A percentile compares a stretch with the other conserved stretches of the same genome.
phyloP scores from a whole-genome alignment of 2,797 vertebrate species.

The Hybognathus amarus region DNA sequence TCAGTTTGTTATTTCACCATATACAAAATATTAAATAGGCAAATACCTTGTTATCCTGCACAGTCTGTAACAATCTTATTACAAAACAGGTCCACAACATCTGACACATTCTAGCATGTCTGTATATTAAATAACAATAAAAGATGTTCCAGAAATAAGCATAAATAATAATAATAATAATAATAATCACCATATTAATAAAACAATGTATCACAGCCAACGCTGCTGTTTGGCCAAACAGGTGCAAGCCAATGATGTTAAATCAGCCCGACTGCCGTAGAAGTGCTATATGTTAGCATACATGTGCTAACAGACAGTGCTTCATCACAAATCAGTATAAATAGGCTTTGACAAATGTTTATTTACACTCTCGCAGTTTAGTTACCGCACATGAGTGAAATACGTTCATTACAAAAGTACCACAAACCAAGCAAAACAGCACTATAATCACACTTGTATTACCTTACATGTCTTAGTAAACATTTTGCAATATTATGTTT shows the following conservation, averaged over 20 bases:
- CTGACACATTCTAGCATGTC: constrained; percentile 20
- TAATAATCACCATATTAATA: constrained; percentile 18
- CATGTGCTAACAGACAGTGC: constrained; percentile 19
- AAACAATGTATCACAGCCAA: constrained; percentile 26
- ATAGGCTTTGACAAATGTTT: constrained; percentile 7
- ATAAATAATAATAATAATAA: background rate
- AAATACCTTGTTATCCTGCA: constrained; percentile 28
- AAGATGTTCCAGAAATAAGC: constrained; percentile 3
- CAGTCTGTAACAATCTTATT: constrained; percentile 21
- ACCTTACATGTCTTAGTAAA: background rate
- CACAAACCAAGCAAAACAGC: constrained; percentile 30
- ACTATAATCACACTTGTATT: constrained; percentile 16
- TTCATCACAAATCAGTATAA: constrained; percentile 7
- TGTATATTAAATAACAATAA: constrained; percentile 25
- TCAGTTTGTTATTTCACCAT: constrained; percentile 37
- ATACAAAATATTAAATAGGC: constrained; percentile 30
- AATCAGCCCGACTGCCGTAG: background rate
- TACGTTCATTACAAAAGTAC: constrained; percentile 25
- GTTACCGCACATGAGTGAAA: constrained; percentile 10
- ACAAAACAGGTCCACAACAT: constrained; percentile 25
- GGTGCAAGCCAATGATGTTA: background rate
- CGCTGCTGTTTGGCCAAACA: constrained; percentile 9
- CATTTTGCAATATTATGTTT: background rate
- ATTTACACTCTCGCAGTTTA: constrained; percentile 2
- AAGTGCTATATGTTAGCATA: constrained; percentile 18